Percentiles rank a stretch among this genome's conserved stretches.
Evolutionary conservation across 2,797 vertebrate genomes (phyloP).

Genomic region (Tapera naevia): DNA sequence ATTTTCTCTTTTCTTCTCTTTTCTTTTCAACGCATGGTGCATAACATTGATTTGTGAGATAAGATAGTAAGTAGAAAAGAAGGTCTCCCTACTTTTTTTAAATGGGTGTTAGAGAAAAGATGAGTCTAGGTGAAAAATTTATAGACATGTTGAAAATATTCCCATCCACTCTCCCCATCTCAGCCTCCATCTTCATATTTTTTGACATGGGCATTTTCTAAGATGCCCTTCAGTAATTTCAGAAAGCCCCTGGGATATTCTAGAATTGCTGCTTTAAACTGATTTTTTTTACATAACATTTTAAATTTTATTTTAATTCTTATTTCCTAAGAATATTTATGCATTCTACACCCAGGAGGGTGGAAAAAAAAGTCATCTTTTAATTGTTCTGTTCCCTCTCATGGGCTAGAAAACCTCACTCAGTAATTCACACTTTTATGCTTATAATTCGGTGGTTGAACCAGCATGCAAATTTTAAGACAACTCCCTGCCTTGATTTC

Average conservation of each 20-base stretch:
- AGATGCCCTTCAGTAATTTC: not conserved
- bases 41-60: not conserved
- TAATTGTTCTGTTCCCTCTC: constrained; percentile 44
- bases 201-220: not conserved
- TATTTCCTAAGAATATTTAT: not conserved
- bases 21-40: not conserved
- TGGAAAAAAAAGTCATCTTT: not conserved
- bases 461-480: constrained; percentile 48
- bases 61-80: not conserved
- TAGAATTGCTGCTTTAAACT: not conserved
- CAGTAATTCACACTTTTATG: constrained; percentile 54
- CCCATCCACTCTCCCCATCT: not conserved
- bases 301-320: not conserved
- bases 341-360: not conserved
- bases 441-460: constrained; percentile 61
- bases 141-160: not conserved
- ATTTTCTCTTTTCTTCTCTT: no score
- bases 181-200: not conserved
- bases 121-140: not conserved
- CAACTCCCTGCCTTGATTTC: constrained; percentile 46
- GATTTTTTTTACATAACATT: not conserved
- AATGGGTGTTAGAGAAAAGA: not conserved
- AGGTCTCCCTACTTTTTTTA: not conserved
- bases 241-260: not conserved
- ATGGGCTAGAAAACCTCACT: constrained; percentile 23